Evolutionary conservation across 2,797 vertebrate species (phyloP).

Genomic region (Labroides dimidiatus): DNA sequence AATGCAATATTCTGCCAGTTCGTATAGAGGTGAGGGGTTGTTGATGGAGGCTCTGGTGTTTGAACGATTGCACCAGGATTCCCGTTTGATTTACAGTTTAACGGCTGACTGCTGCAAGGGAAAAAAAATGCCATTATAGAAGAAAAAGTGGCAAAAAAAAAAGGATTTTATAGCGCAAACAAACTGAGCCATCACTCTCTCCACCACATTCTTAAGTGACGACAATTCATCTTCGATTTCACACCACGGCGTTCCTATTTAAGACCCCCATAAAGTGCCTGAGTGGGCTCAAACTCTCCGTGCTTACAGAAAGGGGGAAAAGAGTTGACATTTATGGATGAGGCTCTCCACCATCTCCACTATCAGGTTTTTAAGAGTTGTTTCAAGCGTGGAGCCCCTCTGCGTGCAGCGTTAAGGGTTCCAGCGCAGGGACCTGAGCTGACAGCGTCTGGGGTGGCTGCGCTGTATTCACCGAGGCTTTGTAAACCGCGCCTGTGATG

Average conservation of each 20-base stretch:
- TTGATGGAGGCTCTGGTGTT: constrained; percentile 66
- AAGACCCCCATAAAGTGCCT: constrained; percentile 66
- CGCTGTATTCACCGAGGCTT: constrained; percentile 66
- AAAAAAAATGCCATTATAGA: constrained; percentile 51
- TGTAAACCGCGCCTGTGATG: constrained; percentile 67
- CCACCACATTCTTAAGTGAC: constrained; percentile 69
- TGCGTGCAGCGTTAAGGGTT: constrained; percentile 49
- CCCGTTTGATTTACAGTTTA: constrained; percentile 66
- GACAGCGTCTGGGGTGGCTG: constrained; percentile 65
- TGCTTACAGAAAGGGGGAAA: constrained; percentile 59
- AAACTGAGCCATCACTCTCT: constrained; percentile 64
- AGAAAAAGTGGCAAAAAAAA: constrained; percentile 26
- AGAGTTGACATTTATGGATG: constrained; percentile 80
- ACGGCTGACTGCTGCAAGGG: constrained; percentile 48
- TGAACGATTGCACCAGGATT: constrained; percentile 47
- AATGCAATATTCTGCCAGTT: constrained; percentile 69
- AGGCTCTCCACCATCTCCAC: constrained; percentile 73
- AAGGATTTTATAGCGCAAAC: constrained; percentile 68
- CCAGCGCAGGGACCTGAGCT: constrained; percentile 40
- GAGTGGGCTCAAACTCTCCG: constrained; percentile 50
- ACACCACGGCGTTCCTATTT: constrained; percentile 62
- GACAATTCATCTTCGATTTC: constrained; percentile 77
- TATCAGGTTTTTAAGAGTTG: constrained; percentile 75
- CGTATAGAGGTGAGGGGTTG: constrained; percentile 63
- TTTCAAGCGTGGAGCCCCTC: constrained; percentile 64